Conservation (phyloP, 2,888 invertebrate genomes). For the Quadriops clusia region DNA sequence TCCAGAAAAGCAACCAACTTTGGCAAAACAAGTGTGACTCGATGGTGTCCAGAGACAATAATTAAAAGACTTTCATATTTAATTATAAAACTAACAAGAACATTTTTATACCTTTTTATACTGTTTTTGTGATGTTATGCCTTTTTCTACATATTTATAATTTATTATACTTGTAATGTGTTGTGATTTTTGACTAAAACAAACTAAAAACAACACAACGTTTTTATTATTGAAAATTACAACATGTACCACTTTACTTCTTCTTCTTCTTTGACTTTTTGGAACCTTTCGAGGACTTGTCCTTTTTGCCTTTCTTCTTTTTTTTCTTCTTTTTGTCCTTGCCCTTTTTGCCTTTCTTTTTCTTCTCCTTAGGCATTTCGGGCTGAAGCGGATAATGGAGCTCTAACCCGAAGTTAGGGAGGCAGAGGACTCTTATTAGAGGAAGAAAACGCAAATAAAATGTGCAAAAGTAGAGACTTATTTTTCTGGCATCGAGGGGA, state of each 20-base stretch:
- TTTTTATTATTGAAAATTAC: conserved; percentile 4
- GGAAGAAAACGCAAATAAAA: conserved; percentile 32
- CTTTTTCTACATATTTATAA: conserved; percentile 7
- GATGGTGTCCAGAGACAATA: conserved; percentile 12
- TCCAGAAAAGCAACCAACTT: conserved; percentile 15
- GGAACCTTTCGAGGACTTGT: too few relatives aligned
- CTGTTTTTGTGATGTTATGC: conserved; percentile 3
- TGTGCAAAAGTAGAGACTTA: conserved; percentile 29
- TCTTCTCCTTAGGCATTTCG: conserved; percentile 12
- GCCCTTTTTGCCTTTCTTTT: conserved; percentile 14
- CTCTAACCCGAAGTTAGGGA: conserved; percentile 31
- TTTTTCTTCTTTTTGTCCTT: conserved; percentile 18
- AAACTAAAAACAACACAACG: conserved; percentile 5
- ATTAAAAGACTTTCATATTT: not conserved
- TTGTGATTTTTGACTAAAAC: too few relatives aligned
- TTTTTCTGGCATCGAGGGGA: conserved; percentile 24
- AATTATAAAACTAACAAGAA: conserved; percentile 1
- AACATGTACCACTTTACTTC: conserved; percentile 7
- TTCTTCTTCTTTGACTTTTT: conserved; percentile 18
- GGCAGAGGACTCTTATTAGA: conserved; percentile 27
- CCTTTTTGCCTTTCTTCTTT: conserved; percentile 14
- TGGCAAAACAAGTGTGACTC: conserved; percentile 16
- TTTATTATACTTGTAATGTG: conserved; percentile 5
- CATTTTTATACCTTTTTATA: conserved; percentile 4
- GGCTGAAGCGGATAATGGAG: conserved; percentile 24